Percentiles rank a stretch among this genome's conserved stretches.
These are phyloP conservation scores for Ennomos fuscantarius DNA, from an alignment of 2,888 invertebrate species.

Conservation along the genomic window DNA sequence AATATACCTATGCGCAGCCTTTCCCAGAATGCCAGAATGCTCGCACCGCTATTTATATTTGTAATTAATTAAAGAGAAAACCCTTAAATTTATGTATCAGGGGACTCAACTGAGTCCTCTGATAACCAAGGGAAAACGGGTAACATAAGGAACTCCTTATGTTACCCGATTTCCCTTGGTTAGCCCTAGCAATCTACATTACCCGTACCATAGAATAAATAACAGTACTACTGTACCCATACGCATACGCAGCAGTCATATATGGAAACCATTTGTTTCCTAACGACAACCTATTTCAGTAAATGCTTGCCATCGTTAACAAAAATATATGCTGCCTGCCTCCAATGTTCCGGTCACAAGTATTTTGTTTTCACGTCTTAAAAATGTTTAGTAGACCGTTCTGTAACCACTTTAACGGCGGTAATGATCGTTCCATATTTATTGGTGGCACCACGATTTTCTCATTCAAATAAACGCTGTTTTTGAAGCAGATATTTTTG, in stretches of 20 bases:
- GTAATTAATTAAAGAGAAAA: conserved; percentile 2
- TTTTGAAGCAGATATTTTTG: conserved; percentile 16
- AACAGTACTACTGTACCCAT: conserved; percentile 43
- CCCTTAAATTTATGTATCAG: conserved; percentile 6
- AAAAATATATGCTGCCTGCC: conserved; percentile 15
- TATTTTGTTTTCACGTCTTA: conserved; percentile 25
- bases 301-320: conserved; percentile 33
- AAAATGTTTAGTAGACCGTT: neutral
- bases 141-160: too few relatives aligned
- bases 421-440: conserved; percentile 14
- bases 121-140: too few relatives aligned
- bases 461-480: conserved; percentile 14
- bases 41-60: neutral
- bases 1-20: too few relatives aligned
- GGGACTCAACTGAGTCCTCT: too few relatives aligned
- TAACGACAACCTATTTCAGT: conserved; percentile 28
- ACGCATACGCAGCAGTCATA: conserved; percentile 38
- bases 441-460: conserved; percentile 13
- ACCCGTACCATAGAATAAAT: too few relatives aligned
- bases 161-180: conserved; percentile 13
- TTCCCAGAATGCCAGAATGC: neutral
- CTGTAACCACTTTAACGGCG: conserved; percentile 10
- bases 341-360: conserved; percentile 23
- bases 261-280: conserved; percentile 34
- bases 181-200: conserved; percentile 67